Conservation (phyloP, 2,113 vertebrate species). For the Eurystomus gularis region DNA sequence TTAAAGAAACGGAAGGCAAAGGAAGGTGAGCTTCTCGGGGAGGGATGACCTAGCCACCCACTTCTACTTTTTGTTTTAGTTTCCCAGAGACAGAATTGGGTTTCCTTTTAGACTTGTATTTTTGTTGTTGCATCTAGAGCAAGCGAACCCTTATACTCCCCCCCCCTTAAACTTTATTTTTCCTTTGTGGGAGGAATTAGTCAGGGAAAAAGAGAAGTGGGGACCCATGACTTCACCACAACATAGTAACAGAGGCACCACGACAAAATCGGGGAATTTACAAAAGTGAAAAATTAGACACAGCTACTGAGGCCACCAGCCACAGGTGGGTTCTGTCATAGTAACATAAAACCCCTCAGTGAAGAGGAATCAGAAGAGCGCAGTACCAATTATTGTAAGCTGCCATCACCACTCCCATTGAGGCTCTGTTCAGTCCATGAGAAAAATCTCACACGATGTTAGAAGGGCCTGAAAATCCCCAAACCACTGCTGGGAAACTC, state of each 20-base stretch:
- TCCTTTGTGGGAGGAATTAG: neutral
- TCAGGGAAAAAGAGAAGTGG: constrained; percentile 37
- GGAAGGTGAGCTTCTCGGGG: neutral
- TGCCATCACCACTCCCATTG: rapidly evolving
- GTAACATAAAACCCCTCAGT: constrained; percentile 4
- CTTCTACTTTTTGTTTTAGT: constrained; percentile 23
- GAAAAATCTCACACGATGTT: neutral
- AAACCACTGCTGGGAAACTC: constrained; percentile 11
- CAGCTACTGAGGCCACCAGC: neutral
- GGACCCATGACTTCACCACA: neutral
- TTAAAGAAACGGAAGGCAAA: neutral
- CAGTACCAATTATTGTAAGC: neutral
- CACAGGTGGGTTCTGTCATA: constrained; percentile 34
- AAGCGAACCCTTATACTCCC: neutral
- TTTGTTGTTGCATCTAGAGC: neutral
- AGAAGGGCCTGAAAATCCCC: constrained; percentile 38
- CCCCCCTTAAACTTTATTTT: neutral
- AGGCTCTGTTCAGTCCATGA: neutral
- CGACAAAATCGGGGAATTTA: constrained; percentile 27
- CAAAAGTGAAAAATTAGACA: constrained; percentile 12
- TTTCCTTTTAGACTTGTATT: neutral
- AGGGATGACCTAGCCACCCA: neutral
- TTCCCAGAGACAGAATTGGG: neutral
- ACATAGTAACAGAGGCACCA: neutral
- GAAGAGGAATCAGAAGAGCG: neutral